A percentile compares a stretch with the other conserved stretches of the same genome.
phyloP scores from a whole-genome alignment of 2,888 invertebrate genomes.

The Priocnemis perturbator region DNA sequence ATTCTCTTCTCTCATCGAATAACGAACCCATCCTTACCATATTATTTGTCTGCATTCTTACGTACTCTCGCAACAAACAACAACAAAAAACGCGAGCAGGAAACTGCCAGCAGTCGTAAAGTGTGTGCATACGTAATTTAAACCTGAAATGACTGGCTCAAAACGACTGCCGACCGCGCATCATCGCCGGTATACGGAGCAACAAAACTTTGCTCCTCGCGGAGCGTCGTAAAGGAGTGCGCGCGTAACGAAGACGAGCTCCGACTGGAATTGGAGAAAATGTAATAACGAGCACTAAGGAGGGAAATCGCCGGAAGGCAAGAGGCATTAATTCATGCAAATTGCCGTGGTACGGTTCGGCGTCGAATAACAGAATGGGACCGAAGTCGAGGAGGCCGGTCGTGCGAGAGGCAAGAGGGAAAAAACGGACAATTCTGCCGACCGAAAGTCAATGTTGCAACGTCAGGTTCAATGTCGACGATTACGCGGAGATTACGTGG shows the following conservation, averaged over 20 bases:
- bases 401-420: slow-evolving; percentile 1
- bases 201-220: not conserved
- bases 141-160: too few species aligned
- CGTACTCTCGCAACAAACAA: too few species aligned
- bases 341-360: slow-evolving; percentile 38
- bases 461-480: slow-evolving; percentile 44
- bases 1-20: too few species aligned
- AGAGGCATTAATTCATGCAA: slow-evolving; percentile 55
- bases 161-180: too few species aligned
- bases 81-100: too few species aligned
- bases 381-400: not conserved
- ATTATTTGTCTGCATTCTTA: too few species aligned
- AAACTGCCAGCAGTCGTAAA: too few species aligned
- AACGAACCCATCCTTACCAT: too few species aligned
- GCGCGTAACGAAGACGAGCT: not conserved
- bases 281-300: slow-evolving; percentile 44
- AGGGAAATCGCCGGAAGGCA: slow-evolving; percentile 42
- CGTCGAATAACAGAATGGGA: not conserved
- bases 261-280: slow-evolving; percentile 32
- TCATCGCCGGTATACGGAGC: too few species aligned
- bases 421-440: slow-evolving; percentile 1
- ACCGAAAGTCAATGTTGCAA: not conserved
- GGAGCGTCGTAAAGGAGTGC: not conserved
- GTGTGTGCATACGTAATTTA: too few species aligned
- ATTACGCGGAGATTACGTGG: slow-evolving; percentile 35